These are phyloP conservation scores for Salarias fasciatus DNA, from an alignment of 2,797 vertebrate species.

Conservation along the genomic window DNA sequence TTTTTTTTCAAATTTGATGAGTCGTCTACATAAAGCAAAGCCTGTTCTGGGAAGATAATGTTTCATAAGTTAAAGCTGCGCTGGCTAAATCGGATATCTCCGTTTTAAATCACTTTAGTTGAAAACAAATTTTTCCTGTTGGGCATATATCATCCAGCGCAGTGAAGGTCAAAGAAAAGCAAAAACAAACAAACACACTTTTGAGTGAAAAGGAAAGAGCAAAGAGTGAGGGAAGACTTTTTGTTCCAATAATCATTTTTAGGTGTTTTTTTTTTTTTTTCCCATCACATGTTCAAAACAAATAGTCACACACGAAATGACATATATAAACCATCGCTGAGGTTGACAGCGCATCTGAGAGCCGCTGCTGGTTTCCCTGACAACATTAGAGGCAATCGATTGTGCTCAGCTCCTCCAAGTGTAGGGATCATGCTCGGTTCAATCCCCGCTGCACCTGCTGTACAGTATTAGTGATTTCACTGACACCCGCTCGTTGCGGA, in stretches of 20 bases:
- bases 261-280: not conserved
- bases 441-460: slow-evolving; percentile 35
- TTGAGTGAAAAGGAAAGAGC: not conserved
- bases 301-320: slow-evolving; percentile 9
- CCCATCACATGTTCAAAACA: not conserved
- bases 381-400: slow-evolving; percentile 52
- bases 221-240: too few relatives aligned
- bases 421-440: slow-evolving; percentile 38
- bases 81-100: not conserved
- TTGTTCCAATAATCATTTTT: too few relatives aligned
- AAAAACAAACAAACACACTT: not conserved
- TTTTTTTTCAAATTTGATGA: too few relatives aligned
- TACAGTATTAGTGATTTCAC: slow-evolving; percentile 29
- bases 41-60: too few relatives aligned
- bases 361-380: slow-evolving; percentile 49
- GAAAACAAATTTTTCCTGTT: not conserved
- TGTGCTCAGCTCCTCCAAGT: slow-evolving; percentile 28
- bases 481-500: slow-evolving; percentile 5
- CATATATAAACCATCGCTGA: slow-evolving; percentile 10
- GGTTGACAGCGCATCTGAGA: slow-evolving; percentile 20
- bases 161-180: slow-evolving; percentile 2
- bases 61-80: too few relatives aligned
- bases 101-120: slow-evolving; percentile 2
- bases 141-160: not conserved
- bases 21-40: too few relatives aligned